Evolutionary conservation across 2,113 vertebrate species (phyloP).

Genomic region (Hippopotamus amphibius): DNA sequence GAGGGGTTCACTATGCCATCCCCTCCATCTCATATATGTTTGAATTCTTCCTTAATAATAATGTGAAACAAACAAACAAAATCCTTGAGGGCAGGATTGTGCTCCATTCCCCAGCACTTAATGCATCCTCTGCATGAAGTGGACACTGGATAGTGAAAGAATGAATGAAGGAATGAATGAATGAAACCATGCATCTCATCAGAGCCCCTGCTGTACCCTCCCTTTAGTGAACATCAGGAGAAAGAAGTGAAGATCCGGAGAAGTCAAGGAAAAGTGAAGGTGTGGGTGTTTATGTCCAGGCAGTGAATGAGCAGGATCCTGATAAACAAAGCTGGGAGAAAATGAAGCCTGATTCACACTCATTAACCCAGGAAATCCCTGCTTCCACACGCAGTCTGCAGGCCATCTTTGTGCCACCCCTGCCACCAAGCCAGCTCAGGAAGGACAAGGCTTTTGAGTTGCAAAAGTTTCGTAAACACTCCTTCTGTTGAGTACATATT

Average conservation of each 20-base stretch:
- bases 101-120: not conserved
- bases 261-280: no score
- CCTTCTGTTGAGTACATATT: not conserved
- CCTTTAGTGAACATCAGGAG: not conserved
- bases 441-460: not conserved
- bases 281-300: not conserved
- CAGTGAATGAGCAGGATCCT: not conserved
- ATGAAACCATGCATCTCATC: not conserved
- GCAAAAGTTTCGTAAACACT: not conserved
- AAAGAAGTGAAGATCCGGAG: not conserved
- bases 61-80: not conserved
- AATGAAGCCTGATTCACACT: not conserved
- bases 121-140: not conserved
- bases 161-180: not conserved
- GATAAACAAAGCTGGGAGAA: not conserved
- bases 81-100: not conserved
- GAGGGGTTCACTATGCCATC: accelerated
- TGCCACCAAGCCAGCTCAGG: not conserved
- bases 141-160: not conserved
- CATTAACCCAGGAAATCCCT: not conserved
- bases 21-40: not conserved
- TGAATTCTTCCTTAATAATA: not conserved
- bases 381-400: not conserved
- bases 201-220: no score
- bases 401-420: not conserved